Evolutionary conservation across 2,888 invertebrate genomes (phyloP).

Genomic region (Hypomecis punctinalis): DNA sequence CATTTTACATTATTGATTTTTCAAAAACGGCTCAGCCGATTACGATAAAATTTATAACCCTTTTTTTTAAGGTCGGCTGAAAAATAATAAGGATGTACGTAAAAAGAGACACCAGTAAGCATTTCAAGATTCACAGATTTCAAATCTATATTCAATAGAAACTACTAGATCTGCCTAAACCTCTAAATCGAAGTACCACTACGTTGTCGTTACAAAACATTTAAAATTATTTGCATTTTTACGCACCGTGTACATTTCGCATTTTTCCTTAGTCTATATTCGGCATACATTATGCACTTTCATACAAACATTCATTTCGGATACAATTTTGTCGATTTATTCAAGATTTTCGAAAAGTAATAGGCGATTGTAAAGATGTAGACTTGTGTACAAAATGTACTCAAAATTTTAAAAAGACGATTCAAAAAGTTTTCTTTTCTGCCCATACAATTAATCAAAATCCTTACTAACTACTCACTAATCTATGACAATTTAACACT

Average conservation of each 20-base stretch:
- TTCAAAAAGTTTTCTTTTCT: not conserved
- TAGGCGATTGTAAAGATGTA: no score
- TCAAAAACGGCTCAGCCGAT: no score
- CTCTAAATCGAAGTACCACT: constrained; percentile 2
- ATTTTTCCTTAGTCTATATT: not conserved
- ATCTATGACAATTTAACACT: not conserved
- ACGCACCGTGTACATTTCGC: constrained; percentile 21
- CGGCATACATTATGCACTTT: not conserved
- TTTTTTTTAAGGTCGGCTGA: no score
- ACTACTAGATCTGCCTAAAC: constrained; percentile 1
- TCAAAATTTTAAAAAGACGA: not conserved
- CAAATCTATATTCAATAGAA: not conserved
- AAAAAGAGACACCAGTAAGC: no score
- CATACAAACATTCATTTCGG: constrained; percentile 8
- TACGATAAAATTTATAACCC: no score
- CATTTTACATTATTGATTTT: no score
- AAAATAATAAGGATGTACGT: no score
- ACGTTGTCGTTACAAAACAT: constrained; percentile 10
- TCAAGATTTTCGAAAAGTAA: not conserved
- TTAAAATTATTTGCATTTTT: constrained; percentile 35
- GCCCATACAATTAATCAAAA: not conserved
- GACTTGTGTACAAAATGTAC: not conserved
- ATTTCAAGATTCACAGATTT: not conserved
- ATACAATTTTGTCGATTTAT: not conserved
- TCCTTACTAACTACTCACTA: not conserved